These are phyloP conservation scores for Eublepharis macularius DNA, from an alignment of 2,113 vertebrate genomes.

Conservation along the genomic window DNA sequence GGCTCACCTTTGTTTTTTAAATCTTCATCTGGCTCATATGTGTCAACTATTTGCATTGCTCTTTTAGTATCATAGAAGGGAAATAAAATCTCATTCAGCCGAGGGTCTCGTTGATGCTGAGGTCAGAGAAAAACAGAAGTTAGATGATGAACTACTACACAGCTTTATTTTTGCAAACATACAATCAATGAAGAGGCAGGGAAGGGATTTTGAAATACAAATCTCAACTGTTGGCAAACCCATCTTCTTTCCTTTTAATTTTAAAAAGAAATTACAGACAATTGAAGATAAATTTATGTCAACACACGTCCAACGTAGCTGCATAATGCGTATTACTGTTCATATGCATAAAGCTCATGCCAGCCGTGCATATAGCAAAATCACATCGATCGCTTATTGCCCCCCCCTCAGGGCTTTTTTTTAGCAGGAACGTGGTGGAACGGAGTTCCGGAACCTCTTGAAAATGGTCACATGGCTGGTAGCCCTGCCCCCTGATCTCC, in stretches of 20 bases:
- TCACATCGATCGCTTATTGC: background rate
- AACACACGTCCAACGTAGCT: background rate
- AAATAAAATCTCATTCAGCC: conserved; percentile 98
- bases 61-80: conserved; percentile 97
- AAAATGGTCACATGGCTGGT: too few relatives aligned
- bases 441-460: too few relatives aligned
- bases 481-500: too few relatives aligned
- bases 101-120: conserved; percentile 96
- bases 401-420: too few relatives aligned
- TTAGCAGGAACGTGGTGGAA: too few relatives aligned
- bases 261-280: background rate
- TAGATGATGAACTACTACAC: conserved; percentile 54
- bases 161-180: conserved; percentile 43
- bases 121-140: conserved; percentile 70
- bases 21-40: conserved; percentile 91
- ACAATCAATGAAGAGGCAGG: conserved; percentile 50
- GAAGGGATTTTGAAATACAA: conserved; percentile 51
- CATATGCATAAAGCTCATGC: conserved; percentile 17
- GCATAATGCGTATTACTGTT: background rate
- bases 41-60: conserved; percentile 96
- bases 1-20: conserved; percentile 91
- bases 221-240: conserved; percentile 9
- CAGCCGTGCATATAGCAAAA: background rate
- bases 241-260: background rate
- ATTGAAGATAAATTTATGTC: background rate